Evolutionary conservation across 2,888 invertebrate genomes (phyloP), one percentile per base, ranked within the genome.

Genomic region (Heliothis peltigera): DNA sequence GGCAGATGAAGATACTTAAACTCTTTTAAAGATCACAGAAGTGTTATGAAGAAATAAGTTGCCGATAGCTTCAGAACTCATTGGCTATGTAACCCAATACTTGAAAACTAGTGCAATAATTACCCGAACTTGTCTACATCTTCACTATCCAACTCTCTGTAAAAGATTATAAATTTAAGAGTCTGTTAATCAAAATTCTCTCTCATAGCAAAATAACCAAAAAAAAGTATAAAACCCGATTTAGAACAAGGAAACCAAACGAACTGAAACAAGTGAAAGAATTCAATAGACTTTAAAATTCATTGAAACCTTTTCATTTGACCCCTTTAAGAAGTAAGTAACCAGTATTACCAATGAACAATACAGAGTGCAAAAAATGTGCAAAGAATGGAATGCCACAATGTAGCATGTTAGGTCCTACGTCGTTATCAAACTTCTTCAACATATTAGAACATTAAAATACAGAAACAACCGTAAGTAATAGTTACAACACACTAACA

Each of bases 131-230:
- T 15, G 5, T 15, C 15, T 19, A 21, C 19, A 46, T 46, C 46
- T 46, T 46, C 46, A 15, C 46, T 46, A 21, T 46, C 46, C 46
- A 46, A 46, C 15, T 15, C 15, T 46, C 46, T 46, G 46, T 19
- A 46, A 46, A 21, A 46, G 46, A 46, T 19, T 46, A 46, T n/a
- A n/a, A n/a, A n/a, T 46, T 39, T 4, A 39, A 39, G 39, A n/a
- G 39, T n/a, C n/a, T 4, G 1, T 39, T 32, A 39, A 15, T 39
- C 4, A 39, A n/a, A 39, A n/a, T n/a, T 15, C 5, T 1, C 4
- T 39, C 39, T 5, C n/a, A n/a, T n/a, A 32, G 12, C 2, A 32
- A 32, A 32, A 10, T 4, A n/a, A n/a, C 1, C 39, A 10, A 39
- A n/a, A 15, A n/a, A 15, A 15, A 39, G 15, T 4, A 39, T n/a